Percentiles rank a stretch among this genome's conserved stretches.
Conservation (phyloP, 2,113 vertebrate genomes). For the Halcyon malimbica region DNA sequence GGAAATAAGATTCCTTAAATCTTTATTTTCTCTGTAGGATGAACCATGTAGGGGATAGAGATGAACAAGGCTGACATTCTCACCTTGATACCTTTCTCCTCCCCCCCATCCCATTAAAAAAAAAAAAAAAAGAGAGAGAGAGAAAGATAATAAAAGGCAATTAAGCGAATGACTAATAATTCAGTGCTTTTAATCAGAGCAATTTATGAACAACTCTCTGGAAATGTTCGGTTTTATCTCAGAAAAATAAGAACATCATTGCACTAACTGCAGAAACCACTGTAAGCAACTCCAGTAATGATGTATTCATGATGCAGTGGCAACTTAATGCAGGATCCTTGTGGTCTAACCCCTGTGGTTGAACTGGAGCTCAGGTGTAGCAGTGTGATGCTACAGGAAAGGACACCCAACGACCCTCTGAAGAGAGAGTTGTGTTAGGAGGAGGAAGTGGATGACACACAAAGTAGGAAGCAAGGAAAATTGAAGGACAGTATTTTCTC, state of each 20-base stretch:
- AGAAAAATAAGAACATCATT: neutral
- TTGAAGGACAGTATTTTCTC: neutral
- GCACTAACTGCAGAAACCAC: neutral
- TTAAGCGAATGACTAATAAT: neutral
- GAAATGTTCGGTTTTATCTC: neutral
- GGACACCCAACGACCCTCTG: rapidly evolving
- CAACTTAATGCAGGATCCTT: neutral
- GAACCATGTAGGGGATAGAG: neutral
- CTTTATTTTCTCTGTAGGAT: neutral
- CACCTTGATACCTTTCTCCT: neutral
- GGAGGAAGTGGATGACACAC: neutral
- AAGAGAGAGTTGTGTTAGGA: neutral
- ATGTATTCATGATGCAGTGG: neutral
- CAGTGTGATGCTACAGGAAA: neutral
- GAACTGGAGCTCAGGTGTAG: neutral
- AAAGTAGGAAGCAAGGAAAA: neutral
- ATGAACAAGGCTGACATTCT: neutral
- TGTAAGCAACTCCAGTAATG: neutral
- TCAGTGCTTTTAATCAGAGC: neutral
- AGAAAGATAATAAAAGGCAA: neutral
- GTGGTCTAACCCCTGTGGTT: neutral
- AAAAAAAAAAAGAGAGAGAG: too few relatives aligned
- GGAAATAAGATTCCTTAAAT: neutral
- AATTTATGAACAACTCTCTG: neutral
- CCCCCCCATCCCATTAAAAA: neutral